Base-by-base conservation (phyloP, 2,113 vertebrate species). In the Merops nubicus region DNA sequence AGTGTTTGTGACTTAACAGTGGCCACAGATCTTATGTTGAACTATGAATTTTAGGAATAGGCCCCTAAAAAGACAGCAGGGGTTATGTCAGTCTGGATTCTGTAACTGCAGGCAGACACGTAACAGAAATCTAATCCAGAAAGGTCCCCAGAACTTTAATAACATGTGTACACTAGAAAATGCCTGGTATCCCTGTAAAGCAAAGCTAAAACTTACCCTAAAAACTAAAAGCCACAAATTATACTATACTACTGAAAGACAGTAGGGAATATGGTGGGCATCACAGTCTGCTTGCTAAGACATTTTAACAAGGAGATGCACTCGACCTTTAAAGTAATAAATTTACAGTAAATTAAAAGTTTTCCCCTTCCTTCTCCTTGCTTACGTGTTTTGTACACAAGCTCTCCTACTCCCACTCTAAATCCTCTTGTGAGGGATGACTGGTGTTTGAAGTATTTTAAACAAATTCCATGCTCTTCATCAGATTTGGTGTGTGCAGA, bases 391-490 rank as follows among this genome's bases (percentile, higher is more conserved):
- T 70, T 74, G 17, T 65, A 84, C 15, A 43, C 43, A 70, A 84
- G 70, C 33, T 84, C 8, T 26, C 54, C 51, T 28, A 63, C 6
- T 74, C 26, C 57, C 29, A 47, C 23, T 54, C 26, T 56, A 82
- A 79, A 72, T 57, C 38, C 28, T 79, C 38, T 70, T 74, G 29
- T n/a, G 72, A 92, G 47, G 47, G 28, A 92, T 59, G 59, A 85
- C 68, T 86, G 72, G 17, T 50, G 45, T 63, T 77, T 63, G 15
- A 92, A 80, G 43, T 70, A 95, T 77, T 93, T 91, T 88, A 96
- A 91, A 93, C 92, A 95, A 94, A 94, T 89, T 85, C 95, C 88
- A 51, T 14, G 51, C 34, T 82, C 74, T 68, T 80, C 56, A 86
- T 93, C 83, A 93, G 60, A 93, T 70, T 67, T 78, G 56, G 18